phyloP scores from a whole-genome alignment of 2,888 invertebrate genomes.

The Alloplasta piceator region DNA sequence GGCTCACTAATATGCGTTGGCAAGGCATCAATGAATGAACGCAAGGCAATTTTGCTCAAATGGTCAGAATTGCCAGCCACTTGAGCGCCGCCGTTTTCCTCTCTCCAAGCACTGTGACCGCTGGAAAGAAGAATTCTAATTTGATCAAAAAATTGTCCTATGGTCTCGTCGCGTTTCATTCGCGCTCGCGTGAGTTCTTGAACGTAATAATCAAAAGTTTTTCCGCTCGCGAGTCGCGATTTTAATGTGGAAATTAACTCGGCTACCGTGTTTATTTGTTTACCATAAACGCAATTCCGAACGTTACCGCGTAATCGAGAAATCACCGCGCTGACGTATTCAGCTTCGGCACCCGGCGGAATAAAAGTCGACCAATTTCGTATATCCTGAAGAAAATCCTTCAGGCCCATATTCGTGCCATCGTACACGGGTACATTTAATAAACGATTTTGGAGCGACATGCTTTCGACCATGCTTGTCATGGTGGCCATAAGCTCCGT shows the following conservation, averaged over 20 bases:
- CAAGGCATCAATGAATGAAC: background rate
- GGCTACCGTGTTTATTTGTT: background rate
- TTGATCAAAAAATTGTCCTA: background rate
- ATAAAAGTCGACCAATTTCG: background rate
- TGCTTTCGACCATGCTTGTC: background rate
- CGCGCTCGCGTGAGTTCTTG: background rate
- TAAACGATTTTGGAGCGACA: background rate
- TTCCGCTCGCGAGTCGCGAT: background rate
- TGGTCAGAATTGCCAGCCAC: background rate
- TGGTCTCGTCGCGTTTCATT: background rate
- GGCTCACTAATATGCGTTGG: background rate
- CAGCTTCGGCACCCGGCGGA: background rate
- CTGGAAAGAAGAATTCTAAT: background rate
- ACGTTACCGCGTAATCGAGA: background rate
- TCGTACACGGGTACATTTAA: background rate
- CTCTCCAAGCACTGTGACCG: background rate
- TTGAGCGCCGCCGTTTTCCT: background rate
- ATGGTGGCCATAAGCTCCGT: background rate
- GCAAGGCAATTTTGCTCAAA: background rate
- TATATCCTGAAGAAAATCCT: background rate
- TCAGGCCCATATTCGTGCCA: background rate
- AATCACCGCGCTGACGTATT: background rate
- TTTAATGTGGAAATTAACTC: background rate
- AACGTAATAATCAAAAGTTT: conserved; percentile 5
- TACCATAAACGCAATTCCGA: background rate